Percentiles rank a stretch among this genome's conserved stretches.
phyloP scores from a whole-genome alignment of 2,113 vertebrate genomes.

The Bos indicus region DNA sequence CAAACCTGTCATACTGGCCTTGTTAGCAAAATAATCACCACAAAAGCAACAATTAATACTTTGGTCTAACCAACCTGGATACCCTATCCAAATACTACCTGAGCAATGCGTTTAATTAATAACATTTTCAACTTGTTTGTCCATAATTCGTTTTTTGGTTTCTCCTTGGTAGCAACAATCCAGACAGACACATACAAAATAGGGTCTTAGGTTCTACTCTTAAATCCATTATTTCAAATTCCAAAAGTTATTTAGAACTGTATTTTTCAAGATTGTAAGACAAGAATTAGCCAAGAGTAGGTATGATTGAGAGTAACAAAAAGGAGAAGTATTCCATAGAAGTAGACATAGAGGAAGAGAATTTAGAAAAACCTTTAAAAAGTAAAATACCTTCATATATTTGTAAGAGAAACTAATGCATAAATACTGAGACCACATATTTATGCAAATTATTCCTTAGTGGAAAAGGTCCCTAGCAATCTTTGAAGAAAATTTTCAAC shows the following conservation, averaged over 20 bases:
- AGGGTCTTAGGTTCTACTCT: neutral
- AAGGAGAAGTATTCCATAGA: neutral
- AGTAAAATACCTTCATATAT: neutral
- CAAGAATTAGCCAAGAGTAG: slow-evolving; percentile 26
- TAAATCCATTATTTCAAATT: neutral
- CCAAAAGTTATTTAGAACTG: neutral
- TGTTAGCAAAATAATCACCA: neutral
- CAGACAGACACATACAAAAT: neutral
- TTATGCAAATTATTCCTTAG: neutral
- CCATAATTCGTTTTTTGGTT: neutral
- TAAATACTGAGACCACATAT: neutral
- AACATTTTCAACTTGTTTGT: neutral
- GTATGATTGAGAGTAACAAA: neutral
- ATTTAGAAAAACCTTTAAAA: neutral
- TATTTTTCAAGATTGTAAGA: slow-evolving; percentile 39
- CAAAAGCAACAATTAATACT: slow-evolving; percentile 8
- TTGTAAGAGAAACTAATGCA: neutral
- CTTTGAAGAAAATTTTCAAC: neutral
- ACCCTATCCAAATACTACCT: neutral
- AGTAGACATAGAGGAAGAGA: neutral
- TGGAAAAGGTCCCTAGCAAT: neutral
- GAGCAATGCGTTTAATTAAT: neutral
- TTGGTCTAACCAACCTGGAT: neutral
- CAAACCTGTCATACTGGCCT: neutral
- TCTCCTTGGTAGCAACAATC: neutral